Conservation (phyloP, 1,140 invertebrate species). For the Drosophila rhopaloa region DNA sequence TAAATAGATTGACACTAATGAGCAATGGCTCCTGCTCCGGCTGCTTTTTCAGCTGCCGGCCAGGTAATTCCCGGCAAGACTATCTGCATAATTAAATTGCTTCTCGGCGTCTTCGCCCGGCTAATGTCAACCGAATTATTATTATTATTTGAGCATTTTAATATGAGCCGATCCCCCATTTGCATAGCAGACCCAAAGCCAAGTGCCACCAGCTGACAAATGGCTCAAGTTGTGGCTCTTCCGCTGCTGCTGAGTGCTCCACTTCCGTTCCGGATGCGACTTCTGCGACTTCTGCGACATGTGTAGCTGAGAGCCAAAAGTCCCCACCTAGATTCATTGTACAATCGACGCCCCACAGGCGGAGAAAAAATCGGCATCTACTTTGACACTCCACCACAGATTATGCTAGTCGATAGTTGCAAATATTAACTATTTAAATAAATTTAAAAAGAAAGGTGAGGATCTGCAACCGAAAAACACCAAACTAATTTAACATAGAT, state of each 20-base stretch:
- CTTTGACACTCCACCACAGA: background rate
- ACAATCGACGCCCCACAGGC: conserved; percentile 25
- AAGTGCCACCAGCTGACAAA: conserved; percentile 57
- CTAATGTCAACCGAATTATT: conserved; percentile 70
- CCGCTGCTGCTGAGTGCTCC: conserved; percentile 56
- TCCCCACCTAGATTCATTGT: conserved; percentile 28
- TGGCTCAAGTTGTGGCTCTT: conserved; percentile 59
- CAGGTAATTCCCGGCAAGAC: conserved; percentile 56
- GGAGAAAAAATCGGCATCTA: background rate
- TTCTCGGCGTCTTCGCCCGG: conserved; percentile 23
- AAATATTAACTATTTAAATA: too few species aligned
- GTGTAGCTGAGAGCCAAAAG: conserved; percentile 25
- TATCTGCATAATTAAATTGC: conserved; percentile 72
- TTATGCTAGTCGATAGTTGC: too few species aligned
- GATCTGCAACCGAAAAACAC: too few species aligned
- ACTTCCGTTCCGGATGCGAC: conserved; percentile 61
- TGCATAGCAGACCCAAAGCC: conserved; percentile 44
- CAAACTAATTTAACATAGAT: too few species aligned
- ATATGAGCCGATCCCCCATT: conserved; percentile 46
- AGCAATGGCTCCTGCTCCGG: conserved; percentile 58
- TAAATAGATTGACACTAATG: conserved; percentile 83
- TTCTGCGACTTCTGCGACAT: conserved; percentile 46
- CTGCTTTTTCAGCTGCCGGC: conserved; percentile 19
- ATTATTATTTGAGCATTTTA: conserved; percentile 69
- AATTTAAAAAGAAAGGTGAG: too few species aligned